phyloP scores from a whole-genome alignment of 2,888 invertebrate genomes.

The Microdon myrmicae region DNA sequence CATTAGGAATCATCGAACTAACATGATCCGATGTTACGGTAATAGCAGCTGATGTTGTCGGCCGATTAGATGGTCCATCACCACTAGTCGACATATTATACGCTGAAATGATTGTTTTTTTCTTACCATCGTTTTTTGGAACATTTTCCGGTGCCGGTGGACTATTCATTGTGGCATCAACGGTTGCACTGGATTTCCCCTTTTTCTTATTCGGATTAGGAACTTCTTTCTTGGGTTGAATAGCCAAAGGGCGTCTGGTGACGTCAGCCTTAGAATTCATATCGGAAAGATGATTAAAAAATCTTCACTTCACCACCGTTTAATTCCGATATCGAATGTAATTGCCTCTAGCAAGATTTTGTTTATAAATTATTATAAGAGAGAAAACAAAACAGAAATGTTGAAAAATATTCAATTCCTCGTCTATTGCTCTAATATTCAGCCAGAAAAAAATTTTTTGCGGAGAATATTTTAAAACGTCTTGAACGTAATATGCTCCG shows the following conservation, averaged over 20 bases:
- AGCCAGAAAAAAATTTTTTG: neutral
- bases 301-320: neutral
- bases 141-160: neutral
- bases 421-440: neutral
- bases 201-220: constrained; percentile 84
- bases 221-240: constrained; percentile 86
- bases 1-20: too few relatives aligned
- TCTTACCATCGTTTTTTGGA: too few relatives aligned
- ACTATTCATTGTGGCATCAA: constrained; percentile 41
- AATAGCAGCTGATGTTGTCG: too few relatives aligned
- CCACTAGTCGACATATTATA: too few relatives aligned
- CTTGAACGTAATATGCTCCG: neutral
- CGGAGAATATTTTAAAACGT: too few relatives aligned
- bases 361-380: too few relatives aligned
- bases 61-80: too few relatives aligned
- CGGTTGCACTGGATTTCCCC: constrained; percentile 72
- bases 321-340: neutral
- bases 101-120: too few relatives aligned
- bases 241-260: constrained; percentile 85
- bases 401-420: too few relatives aligned
- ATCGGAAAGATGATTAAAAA: constrained; percentile 8
- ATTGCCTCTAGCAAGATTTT: neutral
- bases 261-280: constrained; percentile 87
- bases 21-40: too few relatives aligned
- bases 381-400: too few relatives aligned